Conservation (phyloP, 2,113 vertebrate genomes). For the Natator depressus region DNA sequence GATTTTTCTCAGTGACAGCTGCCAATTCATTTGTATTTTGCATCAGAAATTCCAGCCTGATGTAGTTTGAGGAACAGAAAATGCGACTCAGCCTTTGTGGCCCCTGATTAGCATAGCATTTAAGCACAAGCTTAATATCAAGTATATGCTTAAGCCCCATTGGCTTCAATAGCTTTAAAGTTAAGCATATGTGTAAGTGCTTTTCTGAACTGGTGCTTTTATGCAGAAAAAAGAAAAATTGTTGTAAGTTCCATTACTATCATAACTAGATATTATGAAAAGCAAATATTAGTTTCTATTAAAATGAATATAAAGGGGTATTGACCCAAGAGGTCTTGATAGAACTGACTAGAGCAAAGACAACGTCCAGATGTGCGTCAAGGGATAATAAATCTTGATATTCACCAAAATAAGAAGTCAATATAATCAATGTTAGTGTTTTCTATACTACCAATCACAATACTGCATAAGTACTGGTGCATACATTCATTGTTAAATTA, state of each 20-base stretch:
- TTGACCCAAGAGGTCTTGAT: neutral
- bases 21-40: neutral
- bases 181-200: neutral
- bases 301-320: rapidly evolving
- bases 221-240: neutral
- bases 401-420: neutral
- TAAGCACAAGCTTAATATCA: neutral
- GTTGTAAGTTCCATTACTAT: neutral
- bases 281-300: neutral
- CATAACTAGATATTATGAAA: neutral
- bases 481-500: constrained; percentile 4
- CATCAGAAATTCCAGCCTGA: neutral
- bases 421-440: neutral
- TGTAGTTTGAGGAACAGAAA: neutral
- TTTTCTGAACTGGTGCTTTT: neutral
- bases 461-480: neutral
- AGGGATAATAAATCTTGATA: neutral
- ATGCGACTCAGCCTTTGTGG: neutral
- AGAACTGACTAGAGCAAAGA: neutral
- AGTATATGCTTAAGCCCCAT: neutral
- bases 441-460: neutral
- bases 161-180: neutral
- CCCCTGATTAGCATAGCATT: neutral
- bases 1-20: neutral
- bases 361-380: neutral